Conservation (phyloP, 2,797 vertebrate genomes). For the Acipenser ruthenus region DNA sequence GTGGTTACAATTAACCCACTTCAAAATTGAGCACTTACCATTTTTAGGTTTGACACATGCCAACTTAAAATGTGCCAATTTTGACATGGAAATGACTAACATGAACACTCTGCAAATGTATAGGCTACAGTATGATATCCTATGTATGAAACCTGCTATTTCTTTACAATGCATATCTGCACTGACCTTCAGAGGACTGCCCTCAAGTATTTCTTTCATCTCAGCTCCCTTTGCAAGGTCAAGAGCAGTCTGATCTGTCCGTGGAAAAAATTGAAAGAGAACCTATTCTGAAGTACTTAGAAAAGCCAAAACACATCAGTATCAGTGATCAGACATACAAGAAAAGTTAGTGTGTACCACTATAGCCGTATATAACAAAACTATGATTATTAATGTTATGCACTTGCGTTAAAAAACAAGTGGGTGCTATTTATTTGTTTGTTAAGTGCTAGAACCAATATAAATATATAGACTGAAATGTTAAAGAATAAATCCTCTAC, state of each 20-base stretch:
- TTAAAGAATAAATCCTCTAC: neutral
- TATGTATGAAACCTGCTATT: too few relatives aligned
- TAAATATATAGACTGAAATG: neutral
- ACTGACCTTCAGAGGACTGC: constrained; percentile 61
- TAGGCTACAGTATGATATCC: too few relatives aligned
- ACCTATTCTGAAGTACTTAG: neutral
- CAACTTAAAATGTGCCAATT: too few relatives aligned
- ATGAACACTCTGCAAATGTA: too few relatives aligned
- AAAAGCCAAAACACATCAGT: neutral
- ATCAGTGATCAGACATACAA: constrained; percentile 18
- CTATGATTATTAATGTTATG: neutral
- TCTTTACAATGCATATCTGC: neutral
- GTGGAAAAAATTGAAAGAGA: neutral
- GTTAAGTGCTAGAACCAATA: neutral
- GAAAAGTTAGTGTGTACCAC: neutral
- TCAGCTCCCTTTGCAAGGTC: constrained; percentile 69
- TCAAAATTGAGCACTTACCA: too few relatives aligned
- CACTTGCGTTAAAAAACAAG: neutral
- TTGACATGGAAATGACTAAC: too few relatives aligned
- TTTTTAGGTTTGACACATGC: too few relatives aligned
- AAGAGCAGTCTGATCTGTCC: constrained; percentile 69
- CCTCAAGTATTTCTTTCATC: constrained; percentile 67
- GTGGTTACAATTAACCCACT: too few relatives aligned
- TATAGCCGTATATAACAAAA: neutral
- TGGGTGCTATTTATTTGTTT: neutral